These are phyloP conservation scores for Ceraclea dissimilis DNA, from an alignment of 2,888 invertebrate species.

Conservation along the genomic window DNA sequence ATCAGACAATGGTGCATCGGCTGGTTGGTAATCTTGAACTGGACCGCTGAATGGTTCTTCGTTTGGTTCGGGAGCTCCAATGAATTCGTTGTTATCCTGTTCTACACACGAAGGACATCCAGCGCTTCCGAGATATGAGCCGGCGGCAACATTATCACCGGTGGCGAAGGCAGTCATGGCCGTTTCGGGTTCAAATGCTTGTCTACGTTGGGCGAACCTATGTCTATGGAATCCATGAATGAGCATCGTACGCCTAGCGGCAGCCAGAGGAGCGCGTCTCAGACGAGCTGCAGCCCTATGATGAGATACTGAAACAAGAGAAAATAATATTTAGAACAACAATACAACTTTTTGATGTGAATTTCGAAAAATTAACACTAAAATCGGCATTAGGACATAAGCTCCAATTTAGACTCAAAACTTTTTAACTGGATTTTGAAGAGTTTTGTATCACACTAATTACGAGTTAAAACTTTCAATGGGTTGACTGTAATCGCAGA, in stretches of 20 bases:
- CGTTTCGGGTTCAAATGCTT: constrained; percentile 30
- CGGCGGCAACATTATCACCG: constrained; percentile 35
- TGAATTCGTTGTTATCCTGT: constrained; percentile 17
- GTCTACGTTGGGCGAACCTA: constrained; percentile 20
- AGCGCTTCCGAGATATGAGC: constrained; percentile 31
- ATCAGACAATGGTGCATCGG: constrained; percentile 10
- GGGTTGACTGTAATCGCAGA: too few species aligned
- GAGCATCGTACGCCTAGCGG: constrained; percentile 31
- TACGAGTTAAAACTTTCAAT: too few species aligned
- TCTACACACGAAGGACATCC: constrained; percentile 22
- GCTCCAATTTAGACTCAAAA: too few species aligned
- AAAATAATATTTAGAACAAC: not conserved
- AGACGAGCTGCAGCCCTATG: constrained; percentile 19
- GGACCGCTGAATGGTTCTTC: not conserved
- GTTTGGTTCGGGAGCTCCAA: constrained; percentile 11
- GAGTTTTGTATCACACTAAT: too few species aligned
- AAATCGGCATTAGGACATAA: too few species aligned
- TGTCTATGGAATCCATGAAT: constrained; percentile 35
- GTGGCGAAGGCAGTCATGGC: constrained; percentile 37
- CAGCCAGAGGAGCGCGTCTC: constrained; percentile 27
- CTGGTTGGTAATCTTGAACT: not conserved
- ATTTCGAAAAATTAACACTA: too few species aligned
- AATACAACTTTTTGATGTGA: too few species aligned
- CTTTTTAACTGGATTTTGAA: too few species aligned
- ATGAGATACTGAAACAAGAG: constrained; percentile 8